Percentiles rank a stretch among this genome's conserved stretches.
Conservation (phyloP, 1,140 invertebrate species). For the Oncopodura yosiiana region DNA sequence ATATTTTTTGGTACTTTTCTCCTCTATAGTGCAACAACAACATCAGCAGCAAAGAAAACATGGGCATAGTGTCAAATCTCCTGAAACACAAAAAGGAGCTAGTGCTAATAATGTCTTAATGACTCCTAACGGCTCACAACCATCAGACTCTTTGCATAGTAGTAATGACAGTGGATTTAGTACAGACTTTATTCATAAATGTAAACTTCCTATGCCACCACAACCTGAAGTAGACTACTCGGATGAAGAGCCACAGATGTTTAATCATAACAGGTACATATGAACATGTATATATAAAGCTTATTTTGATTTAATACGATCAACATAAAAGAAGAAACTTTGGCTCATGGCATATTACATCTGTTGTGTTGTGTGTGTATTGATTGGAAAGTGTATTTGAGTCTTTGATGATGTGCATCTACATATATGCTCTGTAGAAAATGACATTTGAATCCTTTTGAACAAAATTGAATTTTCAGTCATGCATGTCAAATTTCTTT, state of each 20-base stretch:
- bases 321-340: too few species aligned
- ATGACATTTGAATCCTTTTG: neutral
- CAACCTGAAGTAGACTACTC: slow-evolving; percentile 82
- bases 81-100: too few species aligned
- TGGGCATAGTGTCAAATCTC: neutral
- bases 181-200: slow-evolving; percentile 51
- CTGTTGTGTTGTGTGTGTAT: too few species aligned
- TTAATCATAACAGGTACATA: slow-evolving; percentile 15
- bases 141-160: slow-evolving; percentile 53
- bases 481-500: neutral
- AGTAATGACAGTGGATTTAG: slow-evolving; percentile 85
- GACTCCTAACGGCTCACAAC: neutral
- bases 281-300: too few species aligned
- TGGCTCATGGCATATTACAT: too few species aligned
- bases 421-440: too few species aligned
- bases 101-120: slow-evolving; percentile 7
- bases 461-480: neutral
- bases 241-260: slow-evolving; percentile 57
- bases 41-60: too few species aligned
- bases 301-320: too few species aligned
- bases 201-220: slow-evolving; percentile 51
- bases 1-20: too few species aligned
- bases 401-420: too few species aligned
- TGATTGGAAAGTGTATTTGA: too few species aligned
- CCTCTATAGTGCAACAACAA: too few species aligned